phyloP scores from a whole-genome alignment of 2,113 vertebrate species.

The Scomber scombrus region DNA sequence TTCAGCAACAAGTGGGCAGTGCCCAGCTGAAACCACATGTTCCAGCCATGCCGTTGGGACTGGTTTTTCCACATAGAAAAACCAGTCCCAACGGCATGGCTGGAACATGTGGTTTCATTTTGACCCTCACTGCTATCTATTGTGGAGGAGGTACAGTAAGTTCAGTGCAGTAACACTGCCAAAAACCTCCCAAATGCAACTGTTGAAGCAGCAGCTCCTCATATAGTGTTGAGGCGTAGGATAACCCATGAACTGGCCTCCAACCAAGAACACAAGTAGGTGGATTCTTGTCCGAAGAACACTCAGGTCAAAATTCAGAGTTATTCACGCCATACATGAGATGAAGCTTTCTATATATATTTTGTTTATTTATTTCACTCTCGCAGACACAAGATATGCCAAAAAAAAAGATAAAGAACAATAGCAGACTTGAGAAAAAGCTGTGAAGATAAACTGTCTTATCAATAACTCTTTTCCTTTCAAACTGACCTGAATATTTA shows the following conservation, averaged over 20 bases:
- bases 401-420: not conserved
- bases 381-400: not conserved
- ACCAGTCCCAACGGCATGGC: conserved; percentile 15
- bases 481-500: not conserved
- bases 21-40: conserved; percentile 17
- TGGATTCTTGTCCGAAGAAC: conserved; percentile 63
- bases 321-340: not conserved
- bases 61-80: conserved; percentile 23
- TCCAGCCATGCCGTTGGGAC: no score
- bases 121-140: conserved; percentile 53
- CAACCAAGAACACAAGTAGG: conserved; percentile 76
- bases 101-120: conserved; percentile 33
- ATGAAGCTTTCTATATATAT: not conserved
- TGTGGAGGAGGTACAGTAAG: conserved; percentile 58
- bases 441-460: not conserved
- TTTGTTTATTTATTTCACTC: not conserved
- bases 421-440: not conserved
- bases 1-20: conserved; percentile 43
- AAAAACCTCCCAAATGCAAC: conserved; percentile 52
- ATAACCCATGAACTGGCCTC: conserved; percentile 77
- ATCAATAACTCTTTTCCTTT: no score
- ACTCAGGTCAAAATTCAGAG: conserved; percentile 57
- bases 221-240: conserved; percentile 48
- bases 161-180: conserved; percentile 36
- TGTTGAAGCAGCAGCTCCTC: conserved; percentile 19